These are phyloP conservation scores for Nesidiocoris tenuis DNA, from an alignment of 2,888 invertebrate genomes.

Conservation along the genomic window DNA sequence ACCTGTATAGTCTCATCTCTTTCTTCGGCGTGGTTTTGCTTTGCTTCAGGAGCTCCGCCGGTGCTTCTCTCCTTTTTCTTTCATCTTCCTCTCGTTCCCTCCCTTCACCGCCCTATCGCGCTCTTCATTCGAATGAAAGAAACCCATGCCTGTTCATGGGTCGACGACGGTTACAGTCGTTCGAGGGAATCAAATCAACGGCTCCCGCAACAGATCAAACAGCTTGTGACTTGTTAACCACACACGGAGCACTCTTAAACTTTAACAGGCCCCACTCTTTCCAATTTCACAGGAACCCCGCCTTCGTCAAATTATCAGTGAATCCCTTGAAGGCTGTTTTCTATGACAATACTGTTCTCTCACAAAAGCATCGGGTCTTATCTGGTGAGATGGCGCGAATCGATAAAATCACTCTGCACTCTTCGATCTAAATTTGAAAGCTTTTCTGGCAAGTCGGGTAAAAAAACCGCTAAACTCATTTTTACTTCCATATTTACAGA, in stretches of 20 bases:
- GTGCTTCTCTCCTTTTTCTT: neutral
- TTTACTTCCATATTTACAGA: too few species aligned
- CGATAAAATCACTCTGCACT: too few species aligned
- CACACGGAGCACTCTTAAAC: neutral
- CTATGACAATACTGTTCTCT: neutral
- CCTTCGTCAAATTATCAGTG: neutral
- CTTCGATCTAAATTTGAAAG: too few species aligned
- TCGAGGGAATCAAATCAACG: constrained; percentile 41
- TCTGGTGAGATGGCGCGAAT: too few species aligned
- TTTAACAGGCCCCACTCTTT: neutral
- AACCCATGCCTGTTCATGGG: constrained; percentile 6
- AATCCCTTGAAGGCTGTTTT: neutral
- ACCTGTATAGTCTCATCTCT: neutral
- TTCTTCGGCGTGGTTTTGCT: neutral
- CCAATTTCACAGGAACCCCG: neutral
- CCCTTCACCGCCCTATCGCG: constrained; percentile 17
- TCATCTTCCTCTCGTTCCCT: neutral
- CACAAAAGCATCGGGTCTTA: too few species aligned
- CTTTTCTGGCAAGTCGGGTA: too few species aligned
- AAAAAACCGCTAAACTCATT: too few species aligned
- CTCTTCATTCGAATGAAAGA: constrained; percentile 40
- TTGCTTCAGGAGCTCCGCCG: neutral
- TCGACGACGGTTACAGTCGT: constrained; percentile 35
- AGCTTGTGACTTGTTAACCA: constrained; percentile 37
- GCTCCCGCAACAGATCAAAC: constrained; percentile 33